Evolutionary conservation across 2,113 vertebrate species (phyloP).

Genomic region (Stigmatopora argus): DNA sequence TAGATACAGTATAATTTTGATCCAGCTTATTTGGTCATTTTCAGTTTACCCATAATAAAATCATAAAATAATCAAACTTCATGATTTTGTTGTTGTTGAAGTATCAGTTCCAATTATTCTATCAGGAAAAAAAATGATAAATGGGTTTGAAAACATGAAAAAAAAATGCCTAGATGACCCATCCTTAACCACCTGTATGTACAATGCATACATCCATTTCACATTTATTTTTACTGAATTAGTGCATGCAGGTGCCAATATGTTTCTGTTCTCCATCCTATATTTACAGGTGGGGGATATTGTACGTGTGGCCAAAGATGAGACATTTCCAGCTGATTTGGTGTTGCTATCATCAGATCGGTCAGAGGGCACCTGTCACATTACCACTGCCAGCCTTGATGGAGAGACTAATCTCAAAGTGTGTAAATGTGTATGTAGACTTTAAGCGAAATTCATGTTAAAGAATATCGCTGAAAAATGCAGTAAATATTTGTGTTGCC

Average conservation of each 20-base stretch:
- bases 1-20: too few relatives aligned
- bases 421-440: background rate
- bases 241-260: background rate
- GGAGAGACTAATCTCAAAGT: conserved; percentile 97
- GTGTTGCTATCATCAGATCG: conserved; percentile 92
- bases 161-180: too few relatives aligned
- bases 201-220: too few relatives aligned
- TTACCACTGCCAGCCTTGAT: conserved; percentile 93
- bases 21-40: too few relatives aligned
- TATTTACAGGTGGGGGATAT: conserved; percentile 88
- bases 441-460: background rate
- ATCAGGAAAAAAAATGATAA: too few relatives aligned
- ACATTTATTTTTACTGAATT: background rate
- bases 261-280: conserved; percentile 14
- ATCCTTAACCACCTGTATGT: too few relatives aligned
- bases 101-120: too few relatives aligned
- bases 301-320: conserved; percentile 97
- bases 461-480: background rate
- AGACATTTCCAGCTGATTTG: conserved; percentile 92
- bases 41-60: too few relatives aligned
- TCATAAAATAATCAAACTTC: too few relatives aligned
- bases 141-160: too few relatives aligned
- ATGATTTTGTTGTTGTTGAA: too few relatives aligned
- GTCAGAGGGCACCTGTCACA: conserved; percentile 86
- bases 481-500: background rate